Base-by-base conservation (phyloP, 2,113 vertebrate species). In the Brachyhypopomus gauderio region DNA sequence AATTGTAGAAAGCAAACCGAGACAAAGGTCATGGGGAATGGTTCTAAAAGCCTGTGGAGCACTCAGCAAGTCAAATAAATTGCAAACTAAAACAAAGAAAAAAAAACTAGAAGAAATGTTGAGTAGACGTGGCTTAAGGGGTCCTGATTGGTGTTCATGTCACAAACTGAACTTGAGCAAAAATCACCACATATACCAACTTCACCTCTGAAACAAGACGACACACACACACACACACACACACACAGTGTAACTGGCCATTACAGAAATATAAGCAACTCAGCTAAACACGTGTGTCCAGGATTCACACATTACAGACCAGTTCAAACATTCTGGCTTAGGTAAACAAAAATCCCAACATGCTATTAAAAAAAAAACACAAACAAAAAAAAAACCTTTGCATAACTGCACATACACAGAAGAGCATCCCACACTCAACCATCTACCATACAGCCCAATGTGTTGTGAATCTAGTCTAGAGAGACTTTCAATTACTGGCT, bases 381-480 rank as follows among this genome's bases (percentile, higher is more conserved):
- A 4, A 36, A 84, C 81, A 83, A 86, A 84, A 86, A 86, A 62
- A 25, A n/a, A 41, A 30, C 52, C 77, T 78, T 78, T 83, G 79
- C 81, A n/a, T 70, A 81, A 16, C 4, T 12, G 25, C 14, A 11
- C 60, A 63, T 23, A 12, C 60, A 27, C n/a, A 23, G 59, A n/a
- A 23, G 59, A 22, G 22, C n/a, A 48, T 78, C 63, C 78, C 20
- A n/a, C 16, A 16, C 22, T 48, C 6, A 45, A 17, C 38, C 22
- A 55, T 69, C 23, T 11, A 72, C 22, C 66, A 17, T 20, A 71
- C 52, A 59, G 62, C 20, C 52, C 12, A 5, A 34, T 56, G 66
- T 3, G 38, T 22, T 60, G 56, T 30, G 41, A 34, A 38, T 27
- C 2, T 34, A 83, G 67, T 41, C 2, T 34, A 83, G 59, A 58